phyloP scores from a whole-genome alignment of 2,797 vertebrate species.

The Fistularia commersonii region DNA sequence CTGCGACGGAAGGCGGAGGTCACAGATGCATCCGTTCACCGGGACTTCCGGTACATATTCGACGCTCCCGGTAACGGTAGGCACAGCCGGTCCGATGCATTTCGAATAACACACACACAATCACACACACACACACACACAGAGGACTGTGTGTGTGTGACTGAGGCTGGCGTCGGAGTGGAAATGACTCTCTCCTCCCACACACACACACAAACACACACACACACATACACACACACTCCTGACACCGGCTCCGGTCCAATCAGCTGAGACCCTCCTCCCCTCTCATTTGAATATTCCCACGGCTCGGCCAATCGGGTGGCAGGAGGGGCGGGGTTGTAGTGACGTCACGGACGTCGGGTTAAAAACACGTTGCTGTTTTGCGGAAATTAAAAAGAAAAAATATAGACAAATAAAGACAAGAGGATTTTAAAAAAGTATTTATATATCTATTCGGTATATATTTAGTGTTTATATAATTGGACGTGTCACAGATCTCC shows the following conservation, averaged over 20 bases:
- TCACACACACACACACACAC: too few species aligned
- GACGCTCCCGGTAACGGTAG: too few species aligned
- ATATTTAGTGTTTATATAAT: too few species aligned
- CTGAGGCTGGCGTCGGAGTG: conserved; percentile 58
- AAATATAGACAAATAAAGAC: not conserved
- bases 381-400: conserved; percentile 68
- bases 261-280: conserved; percentile 58
- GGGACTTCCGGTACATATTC: conserved; percentile 37
- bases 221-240: conserved; percentile 48
- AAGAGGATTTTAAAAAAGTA: not conserved
- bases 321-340: conserved; percentile 50
- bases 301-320: conserved; percentile 63
- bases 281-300: conserved; percentile 65
- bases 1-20: too few species aligned
- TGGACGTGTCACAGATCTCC: too few species aligned
- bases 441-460: too few species aligned
- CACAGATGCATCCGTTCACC: too few species aligned
- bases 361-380: conserved; percentile 61
- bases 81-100: too few species aligned
- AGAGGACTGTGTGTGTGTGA: conserved; percentile 28
- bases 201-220: too few species aligned
- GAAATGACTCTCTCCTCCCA: too few species aligned
- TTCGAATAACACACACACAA: too few species aligned
- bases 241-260: conserved; percentile 62
- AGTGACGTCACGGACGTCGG: conserved; percentile 54